Percentiles rank a stretch among this genome's conserved stretches.
These are phyloP conservation scores for Caenorhabditis auriculariae DNA, from an alignment of 2,888 invertebrate species.

Conservation along the genomic window DNA sequence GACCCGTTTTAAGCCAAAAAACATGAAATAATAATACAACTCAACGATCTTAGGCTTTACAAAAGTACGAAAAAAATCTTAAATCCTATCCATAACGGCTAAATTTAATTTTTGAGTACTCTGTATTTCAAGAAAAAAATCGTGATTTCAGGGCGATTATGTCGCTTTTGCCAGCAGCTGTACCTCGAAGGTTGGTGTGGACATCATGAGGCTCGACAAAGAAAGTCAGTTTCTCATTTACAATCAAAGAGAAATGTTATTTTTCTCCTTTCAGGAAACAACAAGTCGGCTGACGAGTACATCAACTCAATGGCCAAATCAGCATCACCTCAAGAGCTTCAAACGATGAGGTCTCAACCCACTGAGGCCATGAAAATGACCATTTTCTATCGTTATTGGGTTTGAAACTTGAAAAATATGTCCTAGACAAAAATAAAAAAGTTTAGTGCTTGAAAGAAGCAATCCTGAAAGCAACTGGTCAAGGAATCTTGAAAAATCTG, in stretches of 20 bases:
- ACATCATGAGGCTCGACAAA: constrained; percentile 61
- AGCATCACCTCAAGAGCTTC: constrained; percentile 56
- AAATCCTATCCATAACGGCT: no score
- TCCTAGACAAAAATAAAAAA: neutral
- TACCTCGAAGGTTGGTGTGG: constrained; percentile 56
- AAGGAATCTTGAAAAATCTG: constrained; percentile 61
- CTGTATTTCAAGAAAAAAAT: neutral
- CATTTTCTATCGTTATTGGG: constrained; percentile 62
- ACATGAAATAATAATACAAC: no score
- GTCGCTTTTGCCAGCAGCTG: constrained; percentile 62
- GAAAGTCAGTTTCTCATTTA: constrained; percentile 35
- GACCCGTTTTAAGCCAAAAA: no score
- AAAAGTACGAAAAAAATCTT: no score
- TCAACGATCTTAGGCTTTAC: no score
- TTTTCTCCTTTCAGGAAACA: constrained; percentile 50
- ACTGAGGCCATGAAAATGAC: constrained; percentile 63
- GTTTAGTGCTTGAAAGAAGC: constrained; percentile 63
- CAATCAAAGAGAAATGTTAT: neutral
- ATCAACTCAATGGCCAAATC: constrained; percentile 61
- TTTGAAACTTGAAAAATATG: constrained; percentile 12
- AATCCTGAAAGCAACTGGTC: constrained; percentile 62
- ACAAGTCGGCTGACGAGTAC: constrained; percentile 61
- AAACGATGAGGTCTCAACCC: constrained; percentile 55
- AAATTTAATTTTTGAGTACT: neutral
- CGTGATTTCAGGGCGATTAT: constrained; percentile 55